Base-by-base conservation (phyloP, 2,888 invertebrate genomes). In the Coremacera marginata region DNA sequence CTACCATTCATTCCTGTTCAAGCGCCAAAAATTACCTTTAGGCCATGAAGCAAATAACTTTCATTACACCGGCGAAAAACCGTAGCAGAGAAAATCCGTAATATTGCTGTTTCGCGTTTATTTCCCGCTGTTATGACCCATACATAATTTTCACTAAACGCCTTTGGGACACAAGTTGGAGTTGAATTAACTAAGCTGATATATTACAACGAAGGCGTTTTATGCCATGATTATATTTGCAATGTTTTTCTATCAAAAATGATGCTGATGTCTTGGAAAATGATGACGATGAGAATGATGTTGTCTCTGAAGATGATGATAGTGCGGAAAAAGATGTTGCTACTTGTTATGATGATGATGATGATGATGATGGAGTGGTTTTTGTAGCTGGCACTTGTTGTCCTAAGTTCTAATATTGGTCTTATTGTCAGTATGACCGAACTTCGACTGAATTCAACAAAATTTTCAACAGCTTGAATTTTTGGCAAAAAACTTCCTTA, bases 1-100 rank as follows among this genome's bases (percentile, higher is more conserved):
- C 14, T 62, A 31, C 14, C 25, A 27, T 60, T 22, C 7, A n/a
- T 9, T 60, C 60, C 4, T 62, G 22, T 19, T 22, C 19, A 25
- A 19, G 27, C 25, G 16, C 62, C 52, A 37, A 11, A 76, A 76
- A 82, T 80, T 82, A 82, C 82, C 82, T 82, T 80, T 68, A 80
- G 81, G 82, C 82, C 80, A 80, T 82, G 80, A 81, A 80, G 77
- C 80, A 79, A 82, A 82, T 81, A 80, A 80, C 77, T 79, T 81
- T 78, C 79, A 80, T 80, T 79, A 80, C 77, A 77, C 79, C 79
- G 77, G 70, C 51, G 11, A 16, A 22, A 65, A 49, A 37, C 27
- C 16, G 68, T n/a, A 51, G 25, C 70, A 37, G 27, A 25, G 55
- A 49, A 27, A 68, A 52, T 63, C 55, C 55, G 31, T 14, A 19